Evolutionary conservation across 2,113 vertebrate genomes (phyloP).

Genomic region (Mobula hypostoma): DNA sequence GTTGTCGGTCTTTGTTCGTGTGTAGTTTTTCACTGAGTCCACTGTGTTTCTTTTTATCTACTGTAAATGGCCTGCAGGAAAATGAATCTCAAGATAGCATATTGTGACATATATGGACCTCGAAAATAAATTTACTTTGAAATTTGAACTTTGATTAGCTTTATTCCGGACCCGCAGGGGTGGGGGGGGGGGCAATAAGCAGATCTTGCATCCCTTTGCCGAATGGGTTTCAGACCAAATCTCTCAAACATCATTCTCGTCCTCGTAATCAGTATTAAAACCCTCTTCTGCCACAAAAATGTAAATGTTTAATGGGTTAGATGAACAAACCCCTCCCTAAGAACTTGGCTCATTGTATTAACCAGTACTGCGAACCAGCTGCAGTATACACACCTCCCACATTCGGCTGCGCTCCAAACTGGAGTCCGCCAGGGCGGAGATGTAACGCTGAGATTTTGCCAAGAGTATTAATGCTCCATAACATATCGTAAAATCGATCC

Average conservation of each 20-base stretch:
- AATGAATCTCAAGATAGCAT: too few relatives aligned
- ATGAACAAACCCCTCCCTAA: background rate
- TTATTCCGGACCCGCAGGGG: too few relatives aligned
- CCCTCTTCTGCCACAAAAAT: background rate
- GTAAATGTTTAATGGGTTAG: background rate
- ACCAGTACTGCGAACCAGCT: background rate
- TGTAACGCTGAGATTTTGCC: background rate
- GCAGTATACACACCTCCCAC: background rate
- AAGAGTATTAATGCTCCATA: background rate
- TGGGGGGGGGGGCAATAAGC: too few relatives aligned
- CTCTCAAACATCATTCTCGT: background rate
- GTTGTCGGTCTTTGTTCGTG: too few relatives aligned
- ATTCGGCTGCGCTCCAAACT: background rate
- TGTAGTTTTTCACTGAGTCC: too few relatives aligned
- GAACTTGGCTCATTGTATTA: background rate
- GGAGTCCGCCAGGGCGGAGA: background rate
- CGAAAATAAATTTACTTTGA: too few relatives aligned
- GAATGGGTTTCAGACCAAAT: background rate
- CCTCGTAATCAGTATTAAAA: background rate
- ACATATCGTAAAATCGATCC: background rate
- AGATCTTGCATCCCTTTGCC: background rate
- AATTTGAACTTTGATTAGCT: too few relatives aligned
- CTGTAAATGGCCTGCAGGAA: too few relatives aligned
- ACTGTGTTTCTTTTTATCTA: too few relatives aligned
- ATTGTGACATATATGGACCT: too few relatives aligned